Percentiles rank a stretch among this genome's conserved stretches.
Conservation (phyloP, 2,113 vertebrate species). For the Tamias sibiricus region DNA sequence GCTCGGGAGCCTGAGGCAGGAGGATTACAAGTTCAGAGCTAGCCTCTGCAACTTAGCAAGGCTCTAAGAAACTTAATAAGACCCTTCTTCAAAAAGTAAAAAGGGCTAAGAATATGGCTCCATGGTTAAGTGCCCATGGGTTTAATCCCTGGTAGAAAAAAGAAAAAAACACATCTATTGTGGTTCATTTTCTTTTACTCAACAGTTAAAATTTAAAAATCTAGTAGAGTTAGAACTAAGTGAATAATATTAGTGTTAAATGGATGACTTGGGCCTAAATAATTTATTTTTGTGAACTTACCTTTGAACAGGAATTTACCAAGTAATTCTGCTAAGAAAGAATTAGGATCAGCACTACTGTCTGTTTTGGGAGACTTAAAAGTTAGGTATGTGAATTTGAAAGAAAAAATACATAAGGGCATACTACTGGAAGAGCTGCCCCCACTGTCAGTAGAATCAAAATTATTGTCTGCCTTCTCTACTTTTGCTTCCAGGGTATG, state of each 20-base stretch:
- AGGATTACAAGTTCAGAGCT: no score
- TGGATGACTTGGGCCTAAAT: conserved; percentile 16
- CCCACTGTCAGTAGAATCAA: conserved; percentile 80
- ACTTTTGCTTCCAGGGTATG: conserved; percentile 74
- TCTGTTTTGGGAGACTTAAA: conserved; percentile 78
- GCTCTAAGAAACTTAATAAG: no score
- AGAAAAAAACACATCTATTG: not conserved
- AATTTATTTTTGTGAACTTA: conserved; percentile 51
- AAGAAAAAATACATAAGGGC: conserved; percentile 77
- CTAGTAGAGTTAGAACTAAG: not conserved
- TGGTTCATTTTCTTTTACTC: conserved; percentile 12
- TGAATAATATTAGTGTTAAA: not conserved
- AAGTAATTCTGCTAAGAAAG: conserved; percentile 56
- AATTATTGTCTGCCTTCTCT: conserved; percentile 59
- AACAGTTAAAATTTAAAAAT: not conserved
- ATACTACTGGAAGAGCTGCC: conserved; percentile 80
- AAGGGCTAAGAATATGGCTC: no score
- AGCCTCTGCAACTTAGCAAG: no score
- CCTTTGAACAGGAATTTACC: conserved; percentile 71
- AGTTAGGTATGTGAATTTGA: conserved; percentile 76
- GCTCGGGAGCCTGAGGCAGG: no score
- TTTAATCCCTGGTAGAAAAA: no score
- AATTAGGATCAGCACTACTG: conserved; percentile 68
- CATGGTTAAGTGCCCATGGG: no score
- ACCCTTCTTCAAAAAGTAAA: no score